Percentiles rank a stretch among this genome's conserved stretches.
Conservation (phyloP, 1,140 invertebrate species). For the Eueides isabella region DNA sequence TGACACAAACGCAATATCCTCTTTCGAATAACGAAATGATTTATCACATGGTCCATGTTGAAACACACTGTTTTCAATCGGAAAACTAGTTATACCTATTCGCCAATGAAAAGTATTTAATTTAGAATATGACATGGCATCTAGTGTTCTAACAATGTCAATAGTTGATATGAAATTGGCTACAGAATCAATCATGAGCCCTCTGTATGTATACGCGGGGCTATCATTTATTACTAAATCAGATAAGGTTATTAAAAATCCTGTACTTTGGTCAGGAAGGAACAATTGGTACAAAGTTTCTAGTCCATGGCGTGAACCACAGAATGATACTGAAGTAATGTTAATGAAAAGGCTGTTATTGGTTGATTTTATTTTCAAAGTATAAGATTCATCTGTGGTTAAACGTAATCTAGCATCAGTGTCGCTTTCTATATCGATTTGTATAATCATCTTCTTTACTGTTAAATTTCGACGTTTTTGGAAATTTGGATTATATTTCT, state of each 20-base stretch:
- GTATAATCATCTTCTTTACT: conserved; percentile 70
- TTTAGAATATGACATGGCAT: conserved; percentile 89
- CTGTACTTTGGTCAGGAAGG: conserved; percentile 85
- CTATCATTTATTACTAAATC: conserved; percentile 82
- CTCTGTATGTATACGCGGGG: conserved; percentile 86
- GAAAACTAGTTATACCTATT: conserved; percentile 91
- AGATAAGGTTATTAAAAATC: conserved; percentile 83
- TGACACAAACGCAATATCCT: conserved; percentile 85
- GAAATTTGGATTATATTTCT: conserved; percentile 43
- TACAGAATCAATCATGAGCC: conserved; percentile 89
- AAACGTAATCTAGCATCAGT: conserved; percentile 83
- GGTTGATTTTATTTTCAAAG: conserved; percentile 82
- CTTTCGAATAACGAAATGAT: conserved; percentile 85
- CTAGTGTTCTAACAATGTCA: conserved; percentile 86
- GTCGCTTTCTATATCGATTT: conserved; percentile 78
- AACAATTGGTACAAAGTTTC: conserved; percentile 91
- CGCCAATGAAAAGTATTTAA: conserved; percentile 94
- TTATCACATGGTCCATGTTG: conserved; percentile 87
- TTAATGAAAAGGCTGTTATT: conserved; percentile 81
- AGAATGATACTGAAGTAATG: conserved; percentile 86
- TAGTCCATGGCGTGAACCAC: conserved; percentile 89
- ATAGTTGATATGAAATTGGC: conserved; percentile 88
- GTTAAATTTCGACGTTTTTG: conserved; percentile 36
- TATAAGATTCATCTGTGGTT: conserved; percentile 88
- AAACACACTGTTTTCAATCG: conserved; percentile 49